Base-by-base conservation (phyloP, 2,797 vertebrate species). In the Okamejei kenojei region DNA sequence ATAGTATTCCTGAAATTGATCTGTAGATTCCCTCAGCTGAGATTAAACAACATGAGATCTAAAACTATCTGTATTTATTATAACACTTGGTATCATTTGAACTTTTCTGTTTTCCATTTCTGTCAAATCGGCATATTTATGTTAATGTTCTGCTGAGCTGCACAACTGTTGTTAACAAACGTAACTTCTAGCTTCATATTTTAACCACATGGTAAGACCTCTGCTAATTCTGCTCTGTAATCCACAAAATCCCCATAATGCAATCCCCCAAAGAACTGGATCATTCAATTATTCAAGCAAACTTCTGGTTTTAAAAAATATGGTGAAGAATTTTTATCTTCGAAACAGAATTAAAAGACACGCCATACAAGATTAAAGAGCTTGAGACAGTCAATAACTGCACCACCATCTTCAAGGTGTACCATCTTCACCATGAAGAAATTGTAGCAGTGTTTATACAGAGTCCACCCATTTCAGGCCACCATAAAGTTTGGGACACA, bases 1-100 rank as follows among this genome's bases (percentile, higher is more conserved):
- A 94, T 98, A 97, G 95, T 99, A 99, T 94, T 99, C 98, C 95
- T 99, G 98, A 94, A 98, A 97, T 92, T 99, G 98, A 93, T 98
- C 98, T 45, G 98, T 98, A 21, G 98, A 98, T 95, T 99, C 98
- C 11, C 97, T 97, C 94, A 98, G 97, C 98, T 99, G 23, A 35
- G 86, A 26, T 58, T 65, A 17, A 61, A 76, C 68, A 58, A 61
- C 74, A 61, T 77, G 11, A 71, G 19, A 93, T 65, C 11, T 61
- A 6, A 65, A 88, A 88, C 32, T 88, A 63, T 88, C 35, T 88
- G 61, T 1, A 88, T 35, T 88, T 65, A 88, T 68, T 32, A 32
- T 11, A 82, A 26, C 5, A 10, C 81, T 61, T 4, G 7, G 32
- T 88, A 19, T 38, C 32, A 23, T 32, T 88, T 7, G 68, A 68